Conservation (phyloP, 2,888 invertebrate genomes). For the Morinoia aosen region DNA sequence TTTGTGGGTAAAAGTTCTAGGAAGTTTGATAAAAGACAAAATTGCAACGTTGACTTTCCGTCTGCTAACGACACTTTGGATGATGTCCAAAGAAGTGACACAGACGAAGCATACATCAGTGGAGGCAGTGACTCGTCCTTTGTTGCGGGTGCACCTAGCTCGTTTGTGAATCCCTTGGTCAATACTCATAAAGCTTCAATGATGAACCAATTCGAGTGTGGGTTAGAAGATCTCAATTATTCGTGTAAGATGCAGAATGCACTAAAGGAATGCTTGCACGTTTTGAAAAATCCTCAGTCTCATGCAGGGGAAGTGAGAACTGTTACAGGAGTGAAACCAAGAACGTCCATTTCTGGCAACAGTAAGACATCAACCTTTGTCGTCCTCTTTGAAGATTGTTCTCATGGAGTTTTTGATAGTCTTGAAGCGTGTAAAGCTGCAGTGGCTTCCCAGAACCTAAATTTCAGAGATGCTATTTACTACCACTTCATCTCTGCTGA, state of each 20-base stretch:
- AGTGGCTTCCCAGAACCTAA: not conserved
- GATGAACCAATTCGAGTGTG: not conserved
- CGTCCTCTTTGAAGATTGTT: not conserved
- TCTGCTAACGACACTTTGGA: not conserved
- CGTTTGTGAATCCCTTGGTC: not conserved
- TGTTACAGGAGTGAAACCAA: not conserved
- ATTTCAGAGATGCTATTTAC: not conserved
- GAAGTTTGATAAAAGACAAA: not conserved
- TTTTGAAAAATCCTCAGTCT: not conserved
- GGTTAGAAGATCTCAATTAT: not conserved
- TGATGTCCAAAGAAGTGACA: not conserved
- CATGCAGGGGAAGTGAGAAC: not conserved
- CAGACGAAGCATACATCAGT: not conserved
- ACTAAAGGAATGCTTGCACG: not conserved
- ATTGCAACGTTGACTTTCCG: not conserved
- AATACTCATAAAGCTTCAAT: not conserved
- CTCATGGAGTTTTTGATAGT: not conserved
- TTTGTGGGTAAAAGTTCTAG: too few species aligned
- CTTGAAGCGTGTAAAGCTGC: not conserved
- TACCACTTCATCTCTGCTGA: not conserved
- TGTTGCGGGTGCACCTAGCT: not conserved
- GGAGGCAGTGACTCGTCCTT: not conserved
- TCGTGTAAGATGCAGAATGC: not conserved
- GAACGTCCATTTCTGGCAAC: not conserved
- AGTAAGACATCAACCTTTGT: not conserved